Evolutionary conservation across 2,113 vertebrate species (phyloP).

Genomic region (Crotophaga sulcirostris): DNA sequence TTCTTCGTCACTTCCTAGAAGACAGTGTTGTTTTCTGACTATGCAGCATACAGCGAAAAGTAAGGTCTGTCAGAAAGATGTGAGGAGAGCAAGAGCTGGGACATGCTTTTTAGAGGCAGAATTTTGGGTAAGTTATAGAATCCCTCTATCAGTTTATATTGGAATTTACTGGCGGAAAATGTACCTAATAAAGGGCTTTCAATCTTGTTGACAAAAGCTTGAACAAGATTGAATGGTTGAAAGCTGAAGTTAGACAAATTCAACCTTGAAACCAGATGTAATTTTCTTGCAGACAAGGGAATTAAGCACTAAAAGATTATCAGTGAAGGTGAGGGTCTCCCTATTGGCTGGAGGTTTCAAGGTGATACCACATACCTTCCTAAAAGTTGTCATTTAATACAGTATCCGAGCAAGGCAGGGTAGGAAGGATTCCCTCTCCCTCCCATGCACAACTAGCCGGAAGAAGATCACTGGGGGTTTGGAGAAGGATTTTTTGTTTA

Average conservation of each 20-base stretch:
- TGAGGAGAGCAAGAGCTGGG: neutral
- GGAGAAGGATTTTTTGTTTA: neutral
- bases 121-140: neutral
- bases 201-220: constrained; percentile 45
- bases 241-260: constrained; percentile 32
- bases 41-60: neutral
- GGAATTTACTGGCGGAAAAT: neutral
- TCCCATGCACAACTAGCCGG: neutral
- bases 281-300: constrained; percentile 28
- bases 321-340: neutral
- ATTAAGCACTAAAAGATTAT: constrained; percentile 38
- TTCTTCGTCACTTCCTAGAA: neutral
- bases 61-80: neutral
- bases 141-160: neutral
- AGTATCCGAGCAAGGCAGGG: neutral
- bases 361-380: neutral
- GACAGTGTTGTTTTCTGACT: neutral
- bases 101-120: neutral
- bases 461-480: neutral
- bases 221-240: constrained; percentile 18
- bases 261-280: constrained; percentile 24
- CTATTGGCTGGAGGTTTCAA: neutral
- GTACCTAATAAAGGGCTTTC: constrained; percentile 33
- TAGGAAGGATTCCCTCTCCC: neutral
- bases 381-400: neutral